Evolutionary conservation across 2,113 vertebrate species (phyloP), one percentile per base, ranked within the genome.

Genomic region (Xiphophorus couchianus): DNA sequence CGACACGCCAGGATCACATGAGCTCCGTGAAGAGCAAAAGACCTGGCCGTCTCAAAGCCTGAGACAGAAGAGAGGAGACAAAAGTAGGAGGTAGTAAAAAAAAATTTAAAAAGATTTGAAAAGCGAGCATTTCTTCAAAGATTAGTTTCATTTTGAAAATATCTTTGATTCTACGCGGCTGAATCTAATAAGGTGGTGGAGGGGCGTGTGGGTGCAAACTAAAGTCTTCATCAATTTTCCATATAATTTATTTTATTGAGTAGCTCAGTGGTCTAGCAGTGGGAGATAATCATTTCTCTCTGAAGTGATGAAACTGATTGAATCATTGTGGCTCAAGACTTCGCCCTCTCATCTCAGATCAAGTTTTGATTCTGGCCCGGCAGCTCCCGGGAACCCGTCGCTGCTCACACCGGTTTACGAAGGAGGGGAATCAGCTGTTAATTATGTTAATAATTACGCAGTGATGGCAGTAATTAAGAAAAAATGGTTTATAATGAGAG

Each of bases 11-110:
- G 90, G 93, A 99, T 95, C 63, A 99, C 96, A 0, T 94, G 92
- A 0, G 97, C 97, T 15, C 98, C 98, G 0, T 99, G 98, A 60
- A 99, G 95, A 39, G 98, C 97, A 30, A 99, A 96, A 66, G 98
- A 97, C 86, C 96, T 96, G 4, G 98, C 97, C 0, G 97, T 97
- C 91, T 99, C 98, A 79, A 98, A 98, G 84, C 98, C 98, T 99
- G 74, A 1, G 67, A 88, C 58, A 64, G 35, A n/a, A 42, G 39
- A 30, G 84, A 48, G 69, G 15, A 83, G 82, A 73, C 44, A 82
- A 15, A 78, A 51, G 83, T 30, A 86, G 39, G 62, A 44, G 70
- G 84, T 70, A 25, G 35, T 37, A 10, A 37, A 37, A 37, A 35
- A 35, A 35, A 28, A 1, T 28, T 28, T 28, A 28, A 61, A 62